Base-by-base conservation (phyloP, 1,140 invertebrate genomes). In the Acyrthosiphon pisum region DNA sequence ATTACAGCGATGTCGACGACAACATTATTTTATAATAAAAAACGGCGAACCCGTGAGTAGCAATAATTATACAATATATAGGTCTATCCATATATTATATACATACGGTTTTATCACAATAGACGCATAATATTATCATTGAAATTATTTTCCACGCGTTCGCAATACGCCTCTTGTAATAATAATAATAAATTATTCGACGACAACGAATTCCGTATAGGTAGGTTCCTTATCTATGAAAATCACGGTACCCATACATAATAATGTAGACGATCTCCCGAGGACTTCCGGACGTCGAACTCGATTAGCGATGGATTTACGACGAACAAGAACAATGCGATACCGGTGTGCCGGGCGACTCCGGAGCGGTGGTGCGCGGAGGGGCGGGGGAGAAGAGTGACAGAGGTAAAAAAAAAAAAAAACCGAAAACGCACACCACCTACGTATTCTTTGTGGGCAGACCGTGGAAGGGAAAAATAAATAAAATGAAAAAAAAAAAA, bases 231-330 rank as follows among this genome's bases (percentile, higher is more conserved):
- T 89, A 89, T 89, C 88, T 37, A n/a, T n/a, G 20, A 53, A 89
- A 56, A 89, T 89, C 88, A 20, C 48, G 46, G 86, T 48, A 48
- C 9, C n/a, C 35, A 2, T 83, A 37, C 20, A 37, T 23, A 37
- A 83, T 41, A 41, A 26, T 26, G 41, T 30, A 41, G 50, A 41
- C n/a, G 37, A 89, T 37, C 37, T 22, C 60, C n/a, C 84, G 81
- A 56, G 89, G 89, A 90, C 53, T 90, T 90, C 89, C 89, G 68
- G 76, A 86, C 91, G 91, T 93, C 91, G 46, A 83, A 93, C 81
- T 84, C 76, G 91, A 93, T 93, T 93, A 93, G 35, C n/a, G 76
- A 53, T 35, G 46, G 81, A 56, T 53, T 84, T 50, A 83, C 91
- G 76, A 83, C 91, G 76, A 93, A 35, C 81, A 93, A 93, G 81